Base-by-base conservation (phyloP, 2,888 invertebrate genomes). In the Tolmerus cingulatus region DNA sequence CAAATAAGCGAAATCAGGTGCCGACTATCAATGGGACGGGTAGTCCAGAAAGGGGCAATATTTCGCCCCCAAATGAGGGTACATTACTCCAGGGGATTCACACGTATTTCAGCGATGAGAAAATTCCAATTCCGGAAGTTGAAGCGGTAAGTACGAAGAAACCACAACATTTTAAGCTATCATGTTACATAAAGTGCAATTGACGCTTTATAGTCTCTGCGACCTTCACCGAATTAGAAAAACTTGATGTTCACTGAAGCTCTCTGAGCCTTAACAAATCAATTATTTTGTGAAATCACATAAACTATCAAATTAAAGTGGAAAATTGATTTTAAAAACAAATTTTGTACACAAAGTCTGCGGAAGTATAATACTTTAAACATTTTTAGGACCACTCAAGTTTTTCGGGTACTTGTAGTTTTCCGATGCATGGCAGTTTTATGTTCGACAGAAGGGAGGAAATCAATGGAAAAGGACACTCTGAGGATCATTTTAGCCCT, bases 41-140 rank as follows among this genome's bases (percentile, higher is more conserved):
- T 51, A 51, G 51, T 77, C 14, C 46, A 43, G 30, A 30, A 12
- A 27, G n/a, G 79, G 16, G 9, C 7, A 27, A 16, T 86, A 14
- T 14, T 14, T 37, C 81, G 76, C 51, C 78, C 74, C 90, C 91
- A 30, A 90, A 92, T 89, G 92, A 92, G 88, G 91, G 89, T 34
- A 92, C 92, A 86, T 91, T 90, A 87, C 88, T 92, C 55, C 91
- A 91, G 79, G 89, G 87, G 16, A 88, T 91, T 16, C 91, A 91
- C 88, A 94, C 95, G 0, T 95, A 95, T 90, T 95, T 95, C 90
- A 94, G 94, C 4, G 95, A 95, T 89, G 93, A 95, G 90, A 94
- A 93, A 91, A 93, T 95, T 86, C 92, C 91, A 34, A 94, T 95
- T 90, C 95, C 95, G 23, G 94, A 95, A 88, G 90, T 92, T 74